Evolutionary conservation across 2,888 invertebrate genomes (phyloP), one percentile per base, ranked within the genome.

Genomic region (Rugalucina vietnamica): DNA sequence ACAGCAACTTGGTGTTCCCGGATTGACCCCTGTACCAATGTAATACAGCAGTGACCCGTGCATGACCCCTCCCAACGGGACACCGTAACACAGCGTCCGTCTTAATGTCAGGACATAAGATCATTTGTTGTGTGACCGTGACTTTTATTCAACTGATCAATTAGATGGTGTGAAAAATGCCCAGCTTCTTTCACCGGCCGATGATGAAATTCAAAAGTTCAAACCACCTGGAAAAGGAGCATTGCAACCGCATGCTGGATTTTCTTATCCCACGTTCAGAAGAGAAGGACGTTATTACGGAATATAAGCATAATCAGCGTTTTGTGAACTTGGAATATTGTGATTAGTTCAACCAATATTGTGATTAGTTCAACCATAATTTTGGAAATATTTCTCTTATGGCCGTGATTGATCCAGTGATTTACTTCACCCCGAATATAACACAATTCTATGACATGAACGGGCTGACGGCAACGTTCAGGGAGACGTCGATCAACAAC

Each of bases 361-460:
- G n/a, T n/a, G n/a, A n/a, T n/a, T n/a, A n/a, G n/a, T n/a, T n/a
- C n/a, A n/a, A n/a, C n/a, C n/a, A n/a, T n/a, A n/a, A n/a, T n/a
- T n/a, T n/a, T n/a, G n/a, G n/a, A n/a, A n/a, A n/a, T n/a, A n/a
- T n/a, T n/a, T n/a, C n/a, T n/a, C n/a, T n/a, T 65, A 65, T 65
- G 65, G 65, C 27, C 14, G 65, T 65, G 18, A 65, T 65, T 34
- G 65, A 65, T 65, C 34, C 32, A 2, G 10, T 65, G 34, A 18
- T 65, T 10, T 65, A 65, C 34, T 65, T 12, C 21, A 65, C 34
- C 18, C 65, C 65, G 34, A 65, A 65, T 65, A 34, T 65, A 10
- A 65, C 65, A 10, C 65, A 65, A 34, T 65, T 65, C 29, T 65
- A 65, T 65, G 65, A 65, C 21, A 65, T 65, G 65, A 65, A 65